These are phyloP conservation scores for Litoditis marina DNA, from an alignment of 2,888 invertebrate species.

Conservation along the genomic window DNA sequence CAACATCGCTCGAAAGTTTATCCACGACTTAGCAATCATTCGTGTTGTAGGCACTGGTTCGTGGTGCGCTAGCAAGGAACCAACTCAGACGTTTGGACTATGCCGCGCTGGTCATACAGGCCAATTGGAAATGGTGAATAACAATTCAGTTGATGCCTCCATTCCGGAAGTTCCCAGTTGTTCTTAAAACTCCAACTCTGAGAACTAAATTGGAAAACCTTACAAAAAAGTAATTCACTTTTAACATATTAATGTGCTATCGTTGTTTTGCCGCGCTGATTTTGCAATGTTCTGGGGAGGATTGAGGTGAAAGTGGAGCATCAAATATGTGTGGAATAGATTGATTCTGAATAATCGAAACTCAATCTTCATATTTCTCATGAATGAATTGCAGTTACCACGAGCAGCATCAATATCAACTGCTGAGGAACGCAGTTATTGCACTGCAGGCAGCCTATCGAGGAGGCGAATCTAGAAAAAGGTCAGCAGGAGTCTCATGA, in stretches of 20 bases:
- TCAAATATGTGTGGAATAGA: too few relatives aligned
- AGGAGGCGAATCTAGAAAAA: conserved; percentile 34
- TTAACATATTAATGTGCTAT: too few relatives aligned
- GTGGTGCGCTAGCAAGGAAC: conserved; percentile 71
- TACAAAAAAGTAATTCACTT: too few relatives aligned
- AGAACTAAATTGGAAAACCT: too few relatives aligned
- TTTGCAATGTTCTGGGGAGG: too few relatives aligned
- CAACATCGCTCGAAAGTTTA: conserved; percentile 1
- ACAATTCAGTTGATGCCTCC: too few relatives aligned
- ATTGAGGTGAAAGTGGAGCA: too few relatives aligned
- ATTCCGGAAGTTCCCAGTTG: too few relatives aligned
- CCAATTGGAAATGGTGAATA: conserved; percentile 77
- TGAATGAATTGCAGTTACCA: conserved; percentile 14
- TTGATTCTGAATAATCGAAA: too few relatives aligned
- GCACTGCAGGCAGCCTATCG: conserved; percentile 70
- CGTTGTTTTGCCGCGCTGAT: too few relatives aligned
- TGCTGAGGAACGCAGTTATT: conserved; percentile 65
- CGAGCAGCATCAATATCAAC: conserved; percentile 70
- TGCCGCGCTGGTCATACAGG: conserved; percentile 73
- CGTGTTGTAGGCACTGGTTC: conserved; percentile 70
- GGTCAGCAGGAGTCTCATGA: conserved; percentile 9
- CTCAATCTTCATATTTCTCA: conserved; percentile 55
- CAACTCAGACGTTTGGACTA: conserved; percentile 63
- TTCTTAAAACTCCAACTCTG: too few relatives aligned
- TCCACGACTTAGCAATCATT: neutral